Base-by-base conservation (phyloP, 2,888 invertebrate species). In the Lissocephala sabroskyi region DNA sequence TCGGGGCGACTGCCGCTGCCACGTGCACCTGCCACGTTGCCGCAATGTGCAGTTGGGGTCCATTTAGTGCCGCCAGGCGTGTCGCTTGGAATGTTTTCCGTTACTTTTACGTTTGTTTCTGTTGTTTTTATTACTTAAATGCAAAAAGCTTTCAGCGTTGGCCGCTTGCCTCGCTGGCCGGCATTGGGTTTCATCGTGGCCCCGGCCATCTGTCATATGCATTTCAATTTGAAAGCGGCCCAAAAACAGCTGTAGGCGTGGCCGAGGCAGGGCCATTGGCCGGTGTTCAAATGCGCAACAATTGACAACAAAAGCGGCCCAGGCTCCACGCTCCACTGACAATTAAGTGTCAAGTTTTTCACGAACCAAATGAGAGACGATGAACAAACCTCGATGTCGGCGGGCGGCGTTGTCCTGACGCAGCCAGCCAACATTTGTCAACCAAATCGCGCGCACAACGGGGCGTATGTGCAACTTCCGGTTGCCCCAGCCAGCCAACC, bases 321-420 rank as follows among this genome's bases (percentile, higher is more conserved):
- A 71, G 62, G 67, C 65, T 44, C 41, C 9, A 41, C 30, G n/a
- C 4, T 41, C 41, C 36, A 53, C 43, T 55, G 50, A 68, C 73
- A 68, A 68, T 71, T 67, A 68, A 71, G 73, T 68, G 68, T 71
- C 65, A 68, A 65, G 68, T 68, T 68, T 70, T 68, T 67, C 68
- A 67, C 60, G 60, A 71, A 56, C 68, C n/a, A n/a, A 13, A 43
- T 40, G 23, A 14, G 18, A 17, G 26, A 7, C 30, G 36, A 26
- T 26, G 11, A 18, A 17, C 17, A 16, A 10, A 1, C 1, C 3
- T 14, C 14, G 33, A 19, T 32, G n/a, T 29, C 6, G 11, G 11
- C 19, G n/a, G 19, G 3, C 23, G 40, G 29, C 28, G 26, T 14
- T 23, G 23, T 23, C 7, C 23, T 23, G 7, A 23, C 23, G 4